A percentile compares a stretch with the other conserved stretches of the same genome.
Evolutionary conservation across 2,888 invertebrate genomes (phyloP).

Genomic region (Leucophora obtusa): DNA sequence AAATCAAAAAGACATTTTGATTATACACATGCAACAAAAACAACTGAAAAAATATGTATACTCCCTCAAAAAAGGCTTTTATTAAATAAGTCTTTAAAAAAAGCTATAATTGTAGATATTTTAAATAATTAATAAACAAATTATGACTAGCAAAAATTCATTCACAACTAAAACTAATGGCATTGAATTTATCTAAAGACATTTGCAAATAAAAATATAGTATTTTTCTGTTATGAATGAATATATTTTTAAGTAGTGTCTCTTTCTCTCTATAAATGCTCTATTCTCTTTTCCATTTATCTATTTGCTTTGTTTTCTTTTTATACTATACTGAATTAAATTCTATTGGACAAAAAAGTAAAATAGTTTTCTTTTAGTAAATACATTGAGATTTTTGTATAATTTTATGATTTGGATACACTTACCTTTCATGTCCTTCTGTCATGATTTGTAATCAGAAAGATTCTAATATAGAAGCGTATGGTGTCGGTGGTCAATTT

Average conservation of each 20-base stretch:
- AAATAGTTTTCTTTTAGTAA: slow-evolving; percentile 20
- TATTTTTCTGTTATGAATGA: slow-evolving; percentile 58
- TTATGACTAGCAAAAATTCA: slow-evolving; percentile 20
- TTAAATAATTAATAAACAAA: too few relatives aligned
- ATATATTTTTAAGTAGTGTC: slow-evolving; percentile 40
- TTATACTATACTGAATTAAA: background rate
- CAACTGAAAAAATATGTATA: background rate
- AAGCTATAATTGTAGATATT: background rate
- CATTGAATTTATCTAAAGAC: slow-evolving; percentile 15
- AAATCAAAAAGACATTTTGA: background rate
- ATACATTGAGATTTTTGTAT: background rate
- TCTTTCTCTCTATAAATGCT: background rate
- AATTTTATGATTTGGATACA: slow-evolving; percentile 68
- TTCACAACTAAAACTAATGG: slow-evolving; percentile 19
- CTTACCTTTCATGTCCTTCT: slow-evolving; percentile 95
- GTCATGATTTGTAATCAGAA: slow-evolving; percentile 92
- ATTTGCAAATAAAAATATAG: slow-evolving; percentile 28
- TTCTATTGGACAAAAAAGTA: slow-evolving; percentile 30
- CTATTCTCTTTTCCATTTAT: slow-evolving; percentile 6
- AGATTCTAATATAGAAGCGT: slow-evolving; percentile 90
- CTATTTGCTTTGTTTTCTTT: slow-evolving; percentile 15
- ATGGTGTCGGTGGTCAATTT: slow-evolving; percentile 84
- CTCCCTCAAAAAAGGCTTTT: slow-evolving; percentile 11
- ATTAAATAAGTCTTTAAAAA: background rate
- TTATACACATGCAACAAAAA: slow-evolving; percentile 17